A percentile compares a stretch with the other conserved stretches of the same genome.
Conservation (phyloP, 2,888 invertebrate genomes). For the Latrodectus hesperus region DNA sequence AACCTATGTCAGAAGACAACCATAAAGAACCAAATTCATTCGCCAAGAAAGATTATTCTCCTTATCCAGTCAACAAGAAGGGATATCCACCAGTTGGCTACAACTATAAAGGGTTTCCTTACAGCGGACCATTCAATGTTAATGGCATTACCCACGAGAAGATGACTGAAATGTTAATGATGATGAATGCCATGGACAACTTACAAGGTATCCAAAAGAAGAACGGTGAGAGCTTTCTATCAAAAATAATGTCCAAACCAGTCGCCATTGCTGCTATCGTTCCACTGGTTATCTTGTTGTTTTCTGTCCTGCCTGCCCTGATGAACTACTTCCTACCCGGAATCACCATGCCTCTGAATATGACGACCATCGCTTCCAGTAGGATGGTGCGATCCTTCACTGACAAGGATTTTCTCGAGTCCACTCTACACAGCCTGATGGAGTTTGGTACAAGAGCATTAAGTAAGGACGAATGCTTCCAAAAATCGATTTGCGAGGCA, state of each 20-base stretch:
- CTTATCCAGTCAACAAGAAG: background rate
- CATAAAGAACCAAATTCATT: background rate
- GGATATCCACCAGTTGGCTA: background rate
- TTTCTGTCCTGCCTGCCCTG: constrained; percentile 36
- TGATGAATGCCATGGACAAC: constrained; percentile 44
- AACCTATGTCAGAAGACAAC: background rate
- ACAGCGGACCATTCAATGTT: constrained; percentile 22
- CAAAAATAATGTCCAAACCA: constrained; percentile 30
- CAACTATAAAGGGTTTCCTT: constrained; percentile 36
- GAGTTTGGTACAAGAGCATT: constrained; percentile 24
- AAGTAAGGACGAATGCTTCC: constrained; percentile 34
- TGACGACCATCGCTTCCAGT: constrained; percentile 29
- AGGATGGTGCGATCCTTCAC: constrained; percentile 23
- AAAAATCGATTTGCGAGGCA: constrained; percentile 23
- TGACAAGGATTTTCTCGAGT: constrained; percentile 15
- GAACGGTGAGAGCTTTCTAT: constrained; percentile 21
- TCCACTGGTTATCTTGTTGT: constrained; percentile 44
- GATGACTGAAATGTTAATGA: constrained; percentile 28
- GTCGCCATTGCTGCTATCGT: constrained; percentile 25
- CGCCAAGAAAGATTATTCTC: constrained; percentile 19
- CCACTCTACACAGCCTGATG: constrained; percentile 11
- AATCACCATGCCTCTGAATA: constrained; percentile 1
- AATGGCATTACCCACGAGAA: background rate
- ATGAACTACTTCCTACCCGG: constrained; percentile 39
- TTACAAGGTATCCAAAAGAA: constrained; percentile 5